Evolutionary conservation across 2,888 invertebrate species (phyloP), one percentile per base, ranked within the genome.

Genomic region (Agonopterix subpropinquella): DNA sequence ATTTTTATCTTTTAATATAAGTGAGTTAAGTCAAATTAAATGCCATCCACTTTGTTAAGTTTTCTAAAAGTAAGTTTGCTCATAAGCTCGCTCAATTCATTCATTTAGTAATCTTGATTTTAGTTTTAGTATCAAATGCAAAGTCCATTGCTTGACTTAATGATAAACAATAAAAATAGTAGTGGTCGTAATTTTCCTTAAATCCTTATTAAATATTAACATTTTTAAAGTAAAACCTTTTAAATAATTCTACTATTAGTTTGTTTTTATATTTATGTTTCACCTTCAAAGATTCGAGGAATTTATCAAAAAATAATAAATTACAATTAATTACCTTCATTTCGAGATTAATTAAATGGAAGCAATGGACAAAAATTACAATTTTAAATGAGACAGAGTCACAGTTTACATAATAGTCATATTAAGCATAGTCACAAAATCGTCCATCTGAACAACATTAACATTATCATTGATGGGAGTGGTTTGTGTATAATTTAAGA

Each of bases 41-140:
- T 88, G 88, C 88, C 88, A 88, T 88, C 87, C 87, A 87, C 81
- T 86, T 87, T 86, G 87, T 87, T 88, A 86, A 88, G 87, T 86
- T 88, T 86, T 86, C 74, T 80, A 75, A 77, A 74, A 70, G 65
- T 85, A 83, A 86, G 51, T 53, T 51, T 51, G 47, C 44, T 72
- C 77, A 72, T 85, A 86, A 85, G 84, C 77, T 84, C 81, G 87
- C 87, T 88, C 87, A 88, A 88, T 83, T 80, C 81, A 82, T 83
- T 82, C 79, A 78, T 71, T 75, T 83, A 82, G 80, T 77, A 68
- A 74, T 74, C 69, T 74, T 78, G 76, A 76, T 72, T 70, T 73
- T 80, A 84, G 82, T 69, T 69, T 69, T 73, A 82, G 73, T 71
- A 66, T 58, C 65, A 55, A 66, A 60, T 64, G 61, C 44, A 56